phyloP scores from a whole-genome alignment of 2,888 invertebrate species.

The Stenchaetothrips biformis region DNA sequence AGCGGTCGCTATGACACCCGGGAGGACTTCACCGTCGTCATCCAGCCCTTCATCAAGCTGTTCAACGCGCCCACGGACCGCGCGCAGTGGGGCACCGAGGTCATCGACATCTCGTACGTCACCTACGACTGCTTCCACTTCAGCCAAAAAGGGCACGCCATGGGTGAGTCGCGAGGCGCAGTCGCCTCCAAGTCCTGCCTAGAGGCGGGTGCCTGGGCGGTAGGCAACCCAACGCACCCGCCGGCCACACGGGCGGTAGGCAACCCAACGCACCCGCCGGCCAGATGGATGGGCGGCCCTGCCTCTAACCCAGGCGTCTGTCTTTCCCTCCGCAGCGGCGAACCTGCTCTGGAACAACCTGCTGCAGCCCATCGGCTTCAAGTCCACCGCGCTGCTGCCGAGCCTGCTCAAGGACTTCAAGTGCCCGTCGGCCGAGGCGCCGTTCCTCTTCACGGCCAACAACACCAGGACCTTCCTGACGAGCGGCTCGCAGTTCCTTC shows the following conservation, averaged over 20 bases:
- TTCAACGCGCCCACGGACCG: constrained; percentile 58
- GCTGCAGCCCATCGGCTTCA: constrained; percentile 63
- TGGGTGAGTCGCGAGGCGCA: constrained; percentile 50
- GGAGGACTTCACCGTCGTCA: constrained; percentile 65
- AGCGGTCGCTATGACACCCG: constrained; percentile 61
- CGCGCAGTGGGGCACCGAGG: constrained; percentile 46
- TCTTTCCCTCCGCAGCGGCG: constrained; percentile 51
- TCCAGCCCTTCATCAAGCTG: constrained; percentile 66
- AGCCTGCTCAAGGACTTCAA: constrained; percentile 56
- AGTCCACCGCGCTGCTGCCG: constrained; percentile 54
- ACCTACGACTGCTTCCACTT: constrained; percentile 76
- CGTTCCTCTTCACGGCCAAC: constrained; percentile 59
- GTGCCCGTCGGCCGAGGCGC: constrained; percentile 55
- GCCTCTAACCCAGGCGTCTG: not conserved
- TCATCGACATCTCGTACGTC: constrained; percentile 64
- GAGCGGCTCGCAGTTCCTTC: not conserved
- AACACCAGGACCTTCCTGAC: constrained; percentile 34
- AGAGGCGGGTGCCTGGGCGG: not conserved
- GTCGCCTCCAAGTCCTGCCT: not conserved
- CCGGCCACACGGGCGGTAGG: not conserved
- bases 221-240: not conserved
- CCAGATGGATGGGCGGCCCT: not conserved
- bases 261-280: not conserved
- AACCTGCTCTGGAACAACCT: constrained; percentile 70
- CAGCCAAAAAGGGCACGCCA: constrained; percentile 72